Percentiles rank a stretch among this genome's conserved stretches.
Conservation (phyloP, 2,113 vertebrate genomes). For the Mellivora capensis region DNA sequence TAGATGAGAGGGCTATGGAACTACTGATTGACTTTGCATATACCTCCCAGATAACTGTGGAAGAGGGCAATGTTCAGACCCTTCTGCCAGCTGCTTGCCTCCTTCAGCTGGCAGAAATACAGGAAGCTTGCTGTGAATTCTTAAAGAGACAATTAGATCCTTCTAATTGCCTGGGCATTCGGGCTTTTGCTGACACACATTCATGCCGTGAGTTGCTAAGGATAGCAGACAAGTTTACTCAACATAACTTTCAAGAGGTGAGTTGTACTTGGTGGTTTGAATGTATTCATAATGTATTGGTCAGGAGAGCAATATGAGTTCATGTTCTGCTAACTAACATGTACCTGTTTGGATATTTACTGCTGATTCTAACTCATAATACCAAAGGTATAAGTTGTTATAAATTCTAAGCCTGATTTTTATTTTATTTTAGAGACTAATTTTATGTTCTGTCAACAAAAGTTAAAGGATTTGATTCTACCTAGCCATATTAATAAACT, state of each 20-base stretch:
- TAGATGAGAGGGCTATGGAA: conserved; percentile 98
- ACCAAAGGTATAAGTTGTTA: background rate
- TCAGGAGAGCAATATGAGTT: background rate
- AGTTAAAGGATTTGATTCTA: background rate
- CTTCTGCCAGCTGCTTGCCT: conserved; percentile 97
- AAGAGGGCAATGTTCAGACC: conserved; percentile 98
- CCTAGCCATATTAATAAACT: background rate
- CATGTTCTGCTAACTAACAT: background rate
- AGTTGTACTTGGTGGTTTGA: conserved; percentile 46
- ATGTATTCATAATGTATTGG: background rate
- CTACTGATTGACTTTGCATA: conserved; percentile 99
- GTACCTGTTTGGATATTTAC: background rate
- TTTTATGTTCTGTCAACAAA: conserved; percentile 3
- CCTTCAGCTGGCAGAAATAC: conserved; percentile 97
- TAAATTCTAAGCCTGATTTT: background rate
- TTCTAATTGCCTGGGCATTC: conserved; percentile 98
- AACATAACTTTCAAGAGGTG: conserved; percentile 99
- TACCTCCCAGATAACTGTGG: conserved; percentile 98
- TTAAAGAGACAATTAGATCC: conserved; percentile 98
- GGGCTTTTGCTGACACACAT: conserved; percentile 98
- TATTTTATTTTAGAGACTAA: conserved; percentile 23
- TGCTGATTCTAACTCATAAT: background rate
- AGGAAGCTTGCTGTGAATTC: conserved; percentile 99
- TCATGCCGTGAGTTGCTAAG: conserved; percentile 96
- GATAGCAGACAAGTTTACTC: conserved; percentile 99